phyloP scores from a whole-genome alignment of 2,888 invertebrate genomes.

The Monoplex corrugatus region DNA sequence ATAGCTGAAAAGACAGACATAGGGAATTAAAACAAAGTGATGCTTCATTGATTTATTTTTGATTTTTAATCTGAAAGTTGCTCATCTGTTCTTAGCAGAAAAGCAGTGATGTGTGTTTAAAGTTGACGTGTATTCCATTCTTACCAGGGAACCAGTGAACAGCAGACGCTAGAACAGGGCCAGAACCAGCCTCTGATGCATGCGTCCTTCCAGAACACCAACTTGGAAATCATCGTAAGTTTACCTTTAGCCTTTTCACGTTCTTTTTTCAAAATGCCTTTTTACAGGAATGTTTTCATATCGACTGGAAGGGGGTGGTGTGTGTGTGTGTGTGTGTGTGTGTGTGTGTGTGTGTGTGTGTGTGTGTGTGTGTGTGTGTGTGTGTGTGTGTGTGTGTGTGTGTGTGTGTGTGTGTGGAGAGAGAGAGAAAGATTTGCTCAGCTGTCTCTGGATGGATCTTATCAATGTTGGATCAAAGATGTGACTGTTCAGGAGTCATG shows the following conservation, averaged over 20 bases:
- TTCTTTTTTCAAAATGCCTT: neutral
- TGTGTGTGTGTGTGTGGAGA: no score
- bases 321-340: neutral
- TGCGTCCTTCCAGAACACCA: slow-evolving; percentile 71
- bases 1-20: no score
- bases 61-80: no score
- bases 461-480: no score
- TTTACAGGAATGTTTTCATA: neutral
- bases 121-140: no score
- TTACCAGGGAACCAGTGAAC: slow-evolving; percentile 72
- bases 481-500: no score
- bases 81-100: no score
- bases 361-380: neutral
- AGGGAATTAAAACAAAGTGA: no score
- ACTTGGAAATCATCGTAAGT: slow-evolving; percentile 71
- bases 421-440: no score
- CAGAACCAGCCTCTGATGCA: slow-evolving; percentile 70
- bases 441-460: no score
- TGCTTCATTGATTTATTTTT: no score
- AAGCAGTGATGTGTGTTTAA: neutral
- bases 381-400: neutral
- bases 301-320: neutral
- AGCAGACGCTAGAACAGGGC: slow-evolving; percentile 67
- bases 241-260: neutral
- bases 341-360: neutral